phyloP scores from a whole-genome alignment of 1,140 invertebrate genomes.

The Bombus turneri region DNA sequence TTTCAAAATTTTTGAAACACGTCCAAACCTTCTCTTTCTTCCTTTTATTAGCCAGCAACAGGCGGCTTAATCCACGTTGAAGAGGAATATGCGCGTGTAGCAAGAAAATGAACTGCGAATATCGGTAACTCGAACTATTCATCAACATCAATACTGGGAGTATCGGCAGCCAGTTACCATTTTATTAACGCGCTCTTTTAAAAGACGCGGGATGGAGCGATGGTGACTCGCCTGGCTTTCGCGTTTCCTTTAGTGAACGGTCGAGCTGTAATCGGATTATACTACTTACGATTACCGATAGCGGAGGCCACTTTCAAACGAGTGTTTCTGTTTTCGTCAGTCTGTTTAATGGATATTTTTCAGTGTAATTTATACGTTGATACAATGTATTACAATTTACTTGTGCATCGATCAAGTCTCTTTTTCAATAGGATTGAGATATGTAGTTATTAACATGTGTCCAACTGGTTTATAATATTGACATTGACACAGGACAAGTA shows the following conservation, averaged over 20 bases:
- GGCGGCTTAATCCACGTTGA: slow-evolving; percentile 8
- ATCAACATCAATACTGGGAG: too few species aligned
- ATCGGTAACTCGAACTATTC: slow-evolving; percentile 12
- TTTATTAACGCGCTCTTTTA: too few species aligned
- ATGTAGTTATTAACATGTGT: not conserved
- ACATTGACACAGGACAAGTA: too few species aligned
- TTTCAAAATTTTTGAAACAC: slow-evolving; percentile 55
- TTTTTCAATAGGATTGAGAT: not conserved
- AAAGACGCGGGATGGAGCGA: too few species aligned
- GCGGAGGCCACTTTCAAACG: not conserved
- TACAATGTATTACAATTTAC: not conserved
- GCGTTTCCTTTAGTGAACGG: not conserved
- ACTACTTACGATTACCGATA: not conserved
- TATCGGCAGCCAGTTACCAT: too few species aligned
- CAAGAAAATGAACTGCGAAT: slow-evolving; percentile 50
- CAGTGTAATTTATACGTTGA: not conserved
- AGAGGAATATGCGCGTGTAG: slow-evolving; percentile 10
- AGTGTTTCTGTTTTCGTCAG: not conserved
- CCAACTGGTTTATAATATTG: too few species aligned
- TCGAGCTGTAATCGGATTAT: not conserved
- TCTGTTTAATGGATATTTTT: too few species aligned
- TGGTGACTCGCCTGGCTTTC: not conserved
- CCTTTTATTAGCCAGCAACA: slow-evolving; percentile 6
- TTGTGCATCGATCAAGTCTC: not conserved
- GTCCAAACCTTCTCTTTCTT: not conserved